Conservation (phyloP, 2,113 vertebrate species). For the Epinephelus fuscoguttatus region DNA sequence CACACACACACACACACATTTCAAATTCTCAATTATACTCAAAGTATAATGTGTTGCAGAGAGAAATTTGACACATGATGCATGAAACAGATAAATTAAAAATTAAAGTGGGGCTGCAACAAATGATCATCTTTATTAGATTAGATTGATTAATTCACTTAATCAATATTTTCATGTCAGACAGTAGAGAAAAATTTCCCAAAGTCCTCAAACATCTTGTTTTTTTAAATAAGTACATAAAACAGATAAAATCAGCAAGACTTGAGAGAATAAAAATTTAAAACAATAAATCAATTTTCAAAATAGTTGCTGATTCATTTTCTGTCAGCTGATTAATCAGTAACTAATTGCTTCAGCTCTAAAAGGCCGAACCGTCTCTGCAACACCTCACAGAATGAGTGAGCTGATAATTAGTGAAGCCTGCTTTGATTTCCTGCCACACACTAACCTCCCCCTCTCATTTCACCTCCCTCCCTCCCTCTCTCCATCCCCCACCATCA, state of each 20-base stretch:
- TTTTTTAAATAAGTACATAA: neutral
- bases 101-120: neutral
- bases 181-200: neutral
- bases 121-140: neutral
- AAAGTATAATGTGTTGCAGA: neutral
- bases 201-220: neutral
- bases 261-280: neutral
- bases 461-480: too few relatives aligned
- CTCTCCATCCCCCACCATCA: neutral
- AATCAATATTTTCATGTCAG: too few relatives aligned
- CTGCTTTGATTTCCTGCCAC: neutral
- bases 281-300: too few relatives aligned
- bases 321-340: neutral
- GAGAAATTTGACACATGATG: neutral
- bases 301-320: neutral
- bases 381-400: neutral
- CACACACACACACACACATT: neutral
- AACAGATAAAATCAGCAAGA: neutral
- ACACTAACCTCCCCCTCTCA: too few relatives aligned
- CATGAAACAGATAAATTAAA: neutral
- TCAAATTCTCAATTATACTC: neutral
- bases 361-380: neutral
- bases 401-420: neutral
- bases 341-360: neutral
- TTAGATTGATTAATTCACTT: neutral